A percentile compares a stretch with the other conserved stretches of the same genome.
phyloP scores from a whole-genome alignment of 2,113 vertebrate genomes.

The Meles meles region DNA sequence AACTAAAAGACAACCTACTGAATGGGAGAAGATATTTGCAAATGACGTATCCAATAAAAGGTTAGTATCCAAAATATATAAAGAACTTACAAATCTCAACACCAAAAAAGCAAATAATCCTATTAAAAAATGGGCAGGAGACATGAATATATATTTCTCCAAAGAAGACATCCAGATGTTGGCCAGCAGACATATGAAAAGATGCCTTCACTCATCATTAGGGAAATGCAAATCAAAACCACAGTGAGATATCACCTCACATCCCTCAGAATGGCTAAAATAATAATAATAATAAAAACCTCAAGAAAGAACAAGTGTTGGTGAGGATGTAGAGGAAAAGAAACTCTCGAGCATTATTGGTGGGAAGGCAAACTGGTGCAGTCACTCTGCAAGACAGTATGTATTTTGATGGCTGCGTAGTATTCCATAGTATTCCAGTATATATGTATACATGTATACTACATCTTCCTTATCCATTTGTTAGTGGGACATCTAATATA shows the following conservation, averaged over 20 bases:
- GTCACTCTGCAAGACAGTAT: too few relatives aligned
- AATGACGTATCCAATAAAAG: too few relatives aligned
- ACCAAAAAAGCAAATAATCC: too few relatives aligned
- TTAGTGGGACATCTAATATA: neutral
- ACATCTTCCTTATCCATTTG: neutral
- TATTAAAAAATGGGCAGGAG: too few relatives aligned
- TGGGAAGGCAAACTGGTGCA: too few relatives aligned
- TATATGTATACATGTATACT: neutral
- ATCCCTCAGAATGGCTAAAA: neutral
- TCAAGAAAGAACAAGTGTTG: neutral
- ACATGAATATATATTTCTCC: too few relatives aligned
- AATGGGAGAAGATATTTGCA: too few relatives aligned
- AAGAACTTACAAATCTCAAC: too few relatives aligned
- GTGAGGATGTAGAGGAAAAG: neutral
- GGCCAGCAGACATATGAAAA: neutral
- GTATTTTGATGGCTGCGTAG: neutral
- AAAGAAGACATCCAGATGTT: neutral
- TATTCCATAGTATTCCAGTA: neutral
- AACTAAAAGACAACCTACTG: too few relatives aligned
- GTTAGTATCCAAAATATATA: too few relatives aligned
- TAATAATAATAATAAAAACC: neutral
- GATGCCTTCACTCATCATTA: neutral
- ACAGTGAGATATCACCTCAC: neutral
- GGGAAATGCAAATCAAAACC: neutral
- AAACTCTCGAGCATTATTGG: neutral